phyloP scores from a whole-genome alignment of 2,888 invertebrate species.

The Drosophila mercatorum region DNA sequence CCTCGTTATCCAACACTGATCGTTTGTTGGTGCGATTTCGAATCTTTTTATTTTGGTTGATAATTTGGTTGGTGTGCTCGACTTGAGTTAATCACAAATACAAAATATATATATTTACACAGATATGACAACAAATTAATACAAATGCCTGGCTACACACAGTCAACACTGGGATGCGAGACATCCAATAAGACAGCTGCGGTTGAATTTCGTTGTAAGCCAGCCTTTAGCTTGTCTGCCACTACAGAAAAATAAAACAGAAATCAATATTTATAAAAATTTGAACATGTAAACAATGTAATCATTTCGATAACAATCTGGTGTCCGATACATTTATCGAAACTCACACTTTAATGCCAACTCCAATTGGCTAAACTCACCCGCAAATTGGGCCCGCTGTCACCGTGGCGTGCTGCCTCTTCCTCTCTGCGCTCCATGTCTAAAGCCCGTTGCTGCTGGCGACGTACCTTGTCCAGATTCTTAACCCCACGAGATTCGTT shows the following conservation, averaged over 20 bases:
- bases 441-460: constrained; percentile 87
- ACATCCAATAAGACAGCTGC: constrained; percentile 33
- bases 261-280: not conserved
- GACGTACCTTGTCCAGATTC: constrained; percentile 87
- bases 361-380: constrained; percentile 16
- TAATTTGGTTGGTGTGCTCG: constrained; percentile 31
- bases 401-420: constrained; percentile 83
- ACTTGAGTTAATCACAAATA: constrained; percentile 39
- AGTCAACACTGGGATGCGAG: constrained; percentile 5
- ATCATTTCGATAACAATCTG: not conserved
- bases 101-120: constrained; percentile 43
- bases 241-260: constrained; percentile 62
- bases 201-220: constrained; percentile 2
- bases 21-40: not conserved
- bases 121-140: constrained; percentile 19
- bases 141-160: constrained; percentile 35
- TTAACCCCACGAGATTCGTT: constrained; percentile 88
- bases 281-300: not conserved
- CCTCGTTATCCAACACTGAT: constrained; percentile 35
- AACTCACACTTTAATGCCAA: not conserved
- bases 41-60: constrained; percentile 22
- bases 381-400: constrained; percentile 48
- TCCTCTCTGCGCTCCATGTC: constrained; percentile 87
- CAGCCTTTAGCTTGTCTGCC: constrained; percentile 78
- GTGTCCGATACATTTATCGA: not conserved